Conservation (phyloP, 2,888 invertebrate genomes). For the Temnothorax ravouxi region DNA sequence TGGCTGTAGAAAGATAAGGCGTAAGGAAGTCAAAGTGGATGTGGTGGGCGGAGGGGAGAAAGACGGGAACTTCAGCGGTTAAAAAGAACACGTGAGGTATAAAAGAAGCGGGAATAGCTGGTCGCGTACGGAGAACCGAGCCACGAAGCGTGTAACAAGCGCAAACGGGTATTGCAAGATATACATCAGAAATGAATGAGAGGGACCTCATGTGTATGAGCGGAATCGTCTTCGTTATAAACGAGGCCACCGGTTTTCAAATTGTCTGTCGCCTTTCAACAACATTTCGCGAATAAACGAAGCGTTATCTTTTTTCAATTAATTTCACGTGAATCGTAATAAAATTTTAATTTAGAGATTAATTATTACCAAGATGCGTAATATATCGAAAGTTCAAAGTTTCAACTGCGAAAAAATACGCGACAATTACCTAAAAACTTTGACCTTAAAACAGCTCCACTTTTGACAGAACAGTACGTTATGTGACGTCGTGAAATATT, state of each 20-base stretch:
- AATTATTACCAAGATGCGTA: not conserved
- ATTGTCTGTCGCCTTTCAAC: not conserved
- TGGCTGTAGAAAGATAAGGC: constrained; percentile 27
- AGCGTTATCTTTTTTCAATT: not conserved
- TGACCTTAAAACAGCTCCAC: constrained; percentile 18
- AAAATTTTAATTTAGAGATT: not conserved
- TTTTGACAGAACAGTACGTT: not conserved
- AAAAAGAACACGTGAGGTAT: not conserved
- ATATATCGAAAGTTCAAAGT: not conserved
- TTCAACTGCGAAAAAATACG: not conserved
- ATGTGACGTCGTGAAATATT: not conserved
- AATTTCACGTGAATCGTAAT: not conserved
- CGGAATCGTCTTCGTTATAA: not conserved
- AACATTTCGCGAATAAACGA: not conserved
- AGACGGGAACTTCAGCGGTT: not conserved
- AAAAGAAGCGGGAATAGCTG: not conserved
- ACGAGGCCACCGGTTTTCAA: not conserved
- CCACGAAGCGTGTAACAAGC: constrained; percentile 52
- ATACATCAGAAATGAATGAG: not conserved
- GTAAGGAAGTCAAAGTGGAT: constrained; percentile 8
- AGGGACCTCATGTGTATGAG: no score
- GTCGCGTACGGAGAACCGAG: not conserved
- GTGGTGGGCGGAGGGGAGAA: not conserved
- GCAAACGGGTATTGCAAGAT: not conserved
- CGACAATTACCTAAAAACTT: not conserved